Percentiles rank a stretch among this genome's conserved stretches.
Conservation (phyloP, 2,888 invertebrate genomes). For the Machimus rusticus region DNA sequence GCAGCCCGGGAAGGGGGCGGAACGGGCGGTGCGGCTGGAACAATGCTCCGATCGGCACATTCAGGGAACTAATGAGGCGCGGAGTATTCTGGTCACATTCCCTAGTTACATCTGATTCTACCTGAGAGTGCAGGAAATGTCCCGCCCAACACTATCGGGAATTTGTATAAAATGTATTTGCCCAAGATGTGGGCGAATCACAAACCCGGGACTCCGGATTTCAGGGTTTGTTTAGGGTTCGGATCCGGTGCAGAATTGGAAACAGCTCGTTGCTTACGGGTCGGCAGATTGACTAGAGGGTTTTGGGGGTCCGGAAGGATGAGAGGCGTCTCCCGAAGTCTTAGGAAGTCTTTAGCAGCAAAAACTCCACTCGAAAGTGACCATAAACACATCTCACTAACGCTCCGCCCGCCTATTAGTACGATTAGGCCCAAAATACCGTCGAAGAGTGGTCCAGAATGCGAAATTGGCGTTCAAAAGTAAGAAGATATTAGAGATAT, state of each 20-base stretch:
- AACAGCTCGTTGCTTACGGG: neutral
- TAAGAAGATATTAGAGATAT: too few species aligned
- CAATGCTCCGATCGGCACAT: neutral
- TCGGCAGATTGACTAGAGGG: neutral
- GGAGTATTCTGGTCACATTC: conserved; percentile 38
- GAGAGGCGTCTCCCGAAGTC: neutral
- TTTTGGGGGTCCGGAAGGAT: neutral
- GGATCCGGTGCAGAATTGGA: neutral
- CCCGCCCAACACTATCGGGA: neutral
- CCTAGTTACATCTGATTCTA: conserved; percentile 26
- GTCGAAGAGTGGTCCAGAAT: too few species aligned
- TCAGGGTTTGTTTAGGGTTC: neutral
- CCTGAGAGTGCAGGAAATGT: conserved; percentile 27
- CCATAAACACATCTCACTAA: neutral
- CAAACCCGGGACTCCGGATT: neutral
- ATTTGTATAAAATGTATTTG: neutral
- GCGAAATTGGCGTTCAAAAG: too few species aligned
- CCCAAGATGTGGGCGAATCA: neutral
- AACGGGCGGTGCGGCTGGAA: neutral
- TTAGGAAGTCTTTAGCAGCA: neutral
- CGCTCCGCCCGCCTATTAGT: neutral
- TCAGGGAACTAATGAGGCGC: conserved; percentile 35
- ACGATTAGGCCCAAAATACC: neutral
- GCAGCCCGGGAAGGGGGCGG: neutral
- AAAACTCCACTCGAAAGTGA: neutral